Evolutionary conservation across 2,113 vertebrate species (phyloP).

Genomic region (Daubentonia madagascariensis): DNA sequence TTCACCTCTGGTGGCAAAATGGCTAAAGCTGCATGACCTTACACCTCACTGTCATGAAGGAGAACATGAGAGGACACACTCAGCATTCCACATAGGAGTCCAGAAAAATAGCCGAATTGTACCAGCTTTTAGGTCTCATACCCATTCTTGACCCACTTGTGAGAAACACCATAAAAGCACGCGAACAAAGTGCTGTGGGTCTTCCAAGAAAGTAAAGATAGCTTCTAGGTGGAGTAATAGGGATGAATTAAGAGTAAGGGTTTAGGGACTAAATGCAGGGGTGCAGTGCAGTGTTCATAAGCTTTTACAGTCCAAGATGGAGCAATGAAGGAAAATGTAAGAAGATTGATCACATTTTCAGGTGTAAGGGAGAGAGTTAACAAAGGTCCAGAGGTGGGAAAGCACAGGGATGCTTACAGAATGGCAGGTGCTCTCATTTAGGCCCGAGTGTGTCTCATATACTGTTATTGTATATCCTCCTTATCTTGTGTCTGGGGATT

Average conservation of each 20-base stretch:
- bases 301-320: not conserved
- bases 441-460: not conserved
- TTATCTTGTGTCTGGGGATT: slow-evolving; percentile 30
- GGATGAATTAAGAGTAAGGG: not conserved
- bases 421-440: slow-evolving; percentile 14
- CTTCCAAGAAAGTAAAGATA: not conserved
- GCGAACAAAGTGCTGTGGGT: not conserved
- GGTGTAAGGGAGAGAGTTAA: not conserved
- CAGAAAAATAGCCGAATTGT: not conserved
- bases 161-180: not conserved
- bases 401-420: not conserved
- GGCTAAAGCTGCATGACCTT: not conserved
- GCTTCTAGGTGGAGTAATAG: not conserved
- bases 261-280: not conserved
- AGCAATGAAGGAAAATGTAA: not conserved
- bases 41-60: not conserved
- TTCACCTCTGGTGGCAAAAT: not conserved
- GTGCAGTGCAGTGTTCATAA: not conserved
- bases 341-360: not conserved
- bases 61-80: not conserved
- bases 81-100: not conserved
- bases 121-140: not conserved
- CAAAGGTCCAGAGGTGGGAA: not conserved
- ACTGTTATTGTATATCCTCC: not conserved
- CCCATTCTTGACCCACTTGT: not conserved